phyloP scores from a whole-genome alignment of 37 sponge, comb jelly and placozoan genomes.

The Amphimedon queenslandica region DNA sequence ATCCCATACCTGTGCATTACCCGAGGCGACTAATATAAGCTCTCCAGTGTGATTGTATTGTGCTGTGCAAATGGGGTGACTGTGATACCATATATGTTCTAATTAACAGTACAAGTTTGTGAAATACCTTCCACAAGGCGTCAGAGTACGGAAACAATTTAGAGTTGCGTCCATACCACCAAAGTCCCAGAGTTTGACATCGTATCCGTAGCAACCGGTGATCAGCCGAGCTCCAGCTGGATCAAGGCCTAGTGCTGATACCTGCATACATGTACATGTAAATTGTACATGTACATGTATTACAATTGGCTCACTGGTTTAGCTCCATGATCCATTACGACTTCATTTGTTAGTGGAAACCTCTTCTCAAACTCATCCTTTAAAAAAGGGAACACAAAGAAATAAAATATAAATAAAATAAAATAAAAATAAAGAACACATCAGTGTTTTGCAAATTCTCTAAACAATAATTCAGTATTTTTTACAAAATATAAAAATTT shows the following conservation, averaged over 20 bases:
- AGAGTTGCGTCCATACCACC: constrained; percentile 79
- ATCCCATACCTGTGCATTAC: constrained; percentile 70
- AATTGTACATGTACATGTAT: background rate
- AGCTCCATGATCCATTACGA: constrained; percentile 63
- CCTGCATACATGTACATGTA: constrained; percentile 17
- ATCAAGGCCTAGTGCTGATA: constrained; percentile 86
- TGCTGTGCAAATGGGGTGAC: constrained; percentile 77
- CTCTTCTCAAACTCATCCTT: constrained; percentile 41
- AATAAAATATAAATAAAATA: background rate
- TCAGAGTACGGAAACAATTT: constrained; percentile 68
- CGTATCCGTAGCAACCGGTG: constrained; percentile 88
- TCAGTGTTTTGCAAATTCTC: too few species aligned
- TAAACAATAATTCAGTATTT: too few species aligned
- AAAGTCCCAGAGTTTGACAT: constrained; percentile 82
- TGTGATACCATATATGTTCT: constrained; percentile 9
- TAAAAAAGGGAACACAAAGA: background rate
- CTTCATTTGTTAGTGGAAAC: constrained; percentile 80
- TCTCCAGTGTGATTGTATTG: constrained; percentile 90
- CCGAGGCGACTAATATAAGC: constrained; percentile 68
- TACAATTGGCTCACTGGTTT: constrained; percentile 57
- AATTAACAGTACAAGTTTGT: too few species aligned
- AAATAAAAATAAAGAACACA: background rate
- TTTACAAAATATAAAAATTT: background rate
- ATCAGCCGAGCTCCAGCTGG: constrained; percentile 90
- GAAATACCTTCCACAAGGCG: constrained; percentile 74